These are phyloP conservation scores for Aptenodytes patagonicus DNA, from an alignment of 2,113 vertebrate species.

Conservation along the genomic window DNA sequence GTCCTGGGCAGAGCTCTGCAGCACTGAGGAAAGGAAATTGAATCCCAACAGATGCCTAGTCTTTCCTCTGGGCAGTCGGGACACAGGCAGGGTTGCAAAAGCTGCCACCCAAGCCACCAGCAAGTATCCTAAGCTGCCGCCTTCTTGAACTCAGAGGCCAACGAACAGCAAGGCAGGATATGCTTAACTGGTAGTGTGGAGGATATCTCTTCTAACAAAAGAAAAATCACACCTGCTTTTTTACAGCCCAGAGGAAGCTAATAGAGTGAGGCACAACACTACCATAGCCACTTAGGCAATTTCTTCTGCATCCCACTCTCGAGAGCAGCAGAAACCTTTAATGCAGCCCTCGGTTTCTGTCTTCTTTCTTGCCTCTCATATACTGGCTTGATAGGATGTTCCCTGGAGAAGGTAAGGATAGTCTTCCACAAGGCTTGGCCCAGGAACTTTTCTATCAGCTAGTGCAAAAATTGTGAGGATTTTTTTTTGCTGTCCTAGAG, in stretches of 20 bases:
- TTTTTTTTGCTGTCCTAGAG: background rate
- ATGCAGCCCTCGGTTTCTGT: background rate
- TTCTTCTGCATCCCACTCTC: background rate
- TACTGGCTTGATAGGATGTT: background rate
- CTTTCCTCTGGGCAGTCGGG: background rate
- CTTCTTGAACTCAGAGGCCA: background rate
- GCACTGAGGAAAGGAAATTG: background rate
- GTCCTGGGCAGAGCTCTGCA: background rate
- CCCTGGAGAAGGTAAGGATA: background rate
- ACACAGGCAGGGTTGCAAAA: background rate
- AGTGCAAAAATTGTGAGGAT: background rate
- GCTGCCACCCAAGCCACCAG: background rate
- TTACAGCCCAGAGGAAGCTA: background rate
- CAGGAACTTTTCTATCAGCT: background rate
- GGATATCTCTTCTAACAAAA: background rate
- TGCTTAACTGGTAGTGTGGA: background rate
- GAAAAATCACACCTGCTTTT: background rate
- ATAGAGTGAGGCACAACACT: background rate
- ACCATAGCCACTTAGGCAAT: background rate
- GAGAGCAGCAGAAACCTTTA: background rate
- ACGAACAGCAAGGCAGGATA: background rate
- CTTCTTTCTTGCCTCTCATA: background rate
- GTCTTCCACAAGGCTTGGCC: background rate
- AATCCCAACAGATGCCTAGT: background rate
- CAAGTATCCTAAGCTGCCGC: fast-evolving